Percentiles rank a stretch among this genome's conserved stretches.
phyloP scores from a whole-genome alignment of 2,888 invertebrate species.

The Cyclophora albipunctata region DNA sequence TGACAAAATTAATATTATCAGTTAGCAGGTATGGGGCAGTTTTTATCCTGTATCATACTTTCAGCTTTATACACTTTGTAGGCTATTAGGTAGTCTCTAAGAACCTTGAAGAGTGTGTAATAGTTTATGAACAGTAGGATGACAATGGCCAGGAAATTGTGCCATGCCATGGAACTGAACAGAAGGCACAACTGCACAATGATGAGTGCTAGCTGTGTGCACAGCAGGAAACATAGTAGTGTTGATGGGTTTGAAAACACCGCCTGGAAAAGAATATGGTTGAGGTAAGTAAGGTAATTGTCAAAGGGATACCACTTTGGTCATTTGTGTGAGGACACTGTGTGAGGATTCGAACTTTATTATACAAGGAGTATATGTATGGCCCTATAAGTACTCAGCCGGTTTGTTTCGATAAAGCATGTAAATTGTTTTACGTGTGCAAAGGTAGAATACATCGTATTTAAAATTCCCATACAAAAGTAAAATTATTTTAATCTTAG shows the following conservation, averaged over 20 bases:
- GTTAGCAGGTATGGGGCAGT: slow-evolving; percentile 22
- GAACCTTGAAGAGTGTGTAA: slow-evolving; percentile 91
- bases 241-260: slow-evolving; percentile 91
- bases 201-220: slow-evolving; percentile 81
- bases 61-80: slow-evolving; percentile 87
- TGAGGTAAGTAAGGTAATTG: too few relatives aligned
- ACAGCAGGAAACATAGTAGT: slow-evolving; percentile 82
- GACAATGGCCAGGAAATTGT: slow-evolving; percentile 90
- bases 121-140: slow-evolving; percentile 93
- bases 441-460: too few relatives aligned
- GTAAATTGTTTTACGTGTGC: too few relatives aligned
- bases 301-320: too few relatives aligned
- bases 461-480: too few relatives aligned
- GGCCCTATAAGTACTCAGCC: too few relatives aligned
- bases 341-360: too few relatives aligned
- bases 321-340: too few relatives aligned
- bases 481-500: too few relatives aligned
- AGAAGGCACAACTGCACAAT: slow-evolving; percentile 86
- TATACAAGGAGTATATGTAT: too few relatives aligned
- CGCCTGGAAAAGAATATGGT: slow-evolving; percentile 70
- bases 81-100: slow-evolving; percentile 89
- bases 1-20: slow-evolving; percentile 5
- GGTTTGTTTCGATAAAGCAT: too few relatives aligned
- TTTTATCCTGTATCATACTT: slow-evolving; percentile 80
- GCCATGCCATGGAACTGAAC: slow-evolving; percentile 90